Conservation (phyloP, 2,888 invertebrate genomes). For the Brenthis ino region DNA sequence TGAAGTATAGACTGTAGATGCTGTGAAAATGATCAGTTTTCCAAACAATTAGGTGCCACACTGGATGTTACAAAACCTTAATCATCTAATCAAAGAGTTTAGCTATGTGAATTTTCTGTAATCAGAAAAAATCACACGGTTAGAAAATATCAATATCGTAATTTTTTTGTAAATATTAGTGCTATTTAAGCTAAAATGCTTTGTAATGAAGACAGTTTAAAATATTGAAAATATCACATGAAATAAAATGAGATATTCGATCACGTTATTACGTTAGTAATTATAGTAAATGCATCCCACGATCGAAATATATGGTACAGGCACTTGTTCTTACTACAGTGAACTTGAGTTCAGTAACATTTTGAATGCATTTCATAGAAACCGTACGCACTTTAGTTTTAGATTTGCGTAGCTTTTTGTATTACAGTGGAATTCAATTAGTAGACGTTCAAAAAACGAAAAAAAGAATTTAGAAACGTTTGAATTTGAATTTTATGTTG, state of each 20-base stretch:
- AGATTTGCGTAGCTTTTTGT: neutral
- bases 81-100: too few relatives aligned
- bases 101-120: too few relatives aligned
- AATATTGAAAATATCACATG: neutral
- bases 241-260: neutral
- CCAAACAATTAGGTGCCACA: too few relatives aligned
- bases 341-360: slow-evolving; percentile 6
- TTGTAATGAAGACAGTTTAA: neutral
- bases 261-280: neutral
- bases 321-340: neutral
- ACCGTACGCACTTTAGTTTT: slow-evolving; percentile 1
- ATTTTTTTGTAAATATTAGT: too few relatives aligned
- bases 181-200: too few relatives aligned
- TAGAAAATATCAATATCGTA: too few relatives aligned
- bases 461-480: neutral
- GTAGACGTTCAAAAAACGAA: neutral
- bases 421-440: neutral
- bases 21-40: too few relatives aligned
- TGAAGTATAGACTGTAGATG: too few relatives aligned
- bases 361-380: neutral
- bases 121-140: too few relatives aligned
- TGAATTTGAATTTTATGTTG: too few relatives aligned
- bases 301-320: neutral
- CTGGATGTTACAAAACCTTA: too few relatives aligned
- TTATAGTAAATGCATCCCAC: neutral